Evolutionary conservation across 2,113 vertebrate species (phyloP).

Genomic region (Oncorhynchus gorbuscha): DNA sequence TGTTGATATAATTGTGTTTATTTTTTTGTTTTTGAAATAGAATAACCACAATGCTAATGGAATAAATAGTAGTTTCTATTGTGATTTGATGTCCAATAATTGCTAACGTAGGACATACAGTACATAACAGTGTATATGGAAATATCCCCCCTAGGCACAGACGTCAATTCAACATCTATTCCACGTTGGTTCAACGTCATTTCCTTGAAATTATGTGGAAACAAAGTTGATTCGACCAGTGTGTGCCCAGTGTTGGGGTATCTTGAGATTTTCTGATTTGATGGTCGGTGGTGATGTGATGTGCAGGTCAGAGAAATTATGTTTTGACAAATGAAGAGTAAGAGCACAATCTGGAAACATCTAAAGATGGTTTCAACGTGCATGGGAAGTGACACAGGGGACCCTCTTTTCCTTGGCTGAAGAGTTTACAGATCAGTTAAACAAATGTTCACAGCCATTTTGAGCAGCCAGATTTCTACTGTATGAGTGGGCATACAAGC

Average conservation of each 20-base stretch:
- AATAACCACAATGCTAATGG: conserved; percentile 22
- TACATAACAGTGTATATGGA: conserved; percentile 16
- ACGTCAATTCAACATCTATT: too few species aligned
- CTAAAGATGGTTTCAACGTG: background rate
- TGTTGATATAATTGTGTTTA: conserved; percentile 27
- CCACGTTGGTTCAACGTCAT: too few species aligned
- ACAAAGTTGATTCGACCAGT: too few species aligned
- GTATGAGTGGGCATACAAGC: background rate
- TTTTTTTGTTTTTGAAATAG: conserved; percentile 41
- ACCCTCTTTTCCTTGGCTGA: conserved; percentile 1
- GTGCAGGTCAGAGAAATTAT: conserved; percentile 5
- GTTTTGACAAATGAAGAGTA: conserved; percentile 1
- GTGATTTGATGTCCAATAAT: conserved; percentile 35
- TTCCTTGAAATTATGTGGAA: too few species aligned
- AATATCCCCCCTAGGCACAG: conserved; percentile 6
- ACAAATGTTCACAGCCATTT: background rate
- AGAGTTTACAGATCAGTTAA: conserved; percentile 23
- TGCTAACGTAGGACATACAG: conserved; percentile 24
- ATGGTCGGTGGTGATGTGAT: conserved; percentile 19
- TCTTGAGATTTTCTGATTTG: background rate
- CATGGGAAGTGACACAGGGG: background rate
- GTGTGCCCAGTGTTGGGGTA: background rate
- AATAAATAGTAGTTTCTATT: conserved; percentile 43
- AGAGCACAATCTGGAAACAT: background rate
- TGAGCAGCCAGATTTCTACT: background rate